These are phyloP conservation scores for Stenotaenia linearis DNA, from an alignment of 2,888 invertebrate species.

Conservation along the genomic window DNA sequence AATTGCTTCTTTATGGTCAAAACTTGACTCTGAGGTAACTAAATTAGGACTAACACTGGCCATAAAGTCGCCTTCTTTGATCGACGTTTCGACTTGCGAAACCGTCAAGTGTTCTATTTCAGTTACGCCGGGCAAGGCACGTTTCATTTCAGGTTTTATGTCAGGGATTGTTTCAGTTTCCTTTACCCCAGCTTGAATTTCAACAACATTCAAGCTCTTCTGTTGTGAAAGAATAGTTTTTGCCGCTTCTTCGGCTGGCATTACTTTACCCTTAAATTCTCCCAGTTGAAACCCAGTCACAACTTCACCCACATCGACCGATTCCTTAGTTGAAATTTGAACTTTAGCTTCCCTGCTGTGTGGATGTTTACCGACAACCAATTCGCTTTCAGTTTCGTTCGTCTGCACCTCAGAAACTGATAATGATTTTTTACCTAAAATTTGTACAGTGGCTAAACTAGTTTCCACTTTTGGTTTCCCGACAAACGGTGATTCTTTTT, in stretches of 20 bases:
- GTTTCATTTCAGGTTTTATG: slow-evolving; percentile 48
- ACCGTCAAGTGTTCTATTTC: slow-evolving; percentile 26
- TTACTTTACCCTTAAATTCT: neutral
- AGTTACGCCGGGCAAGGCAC: neutral
- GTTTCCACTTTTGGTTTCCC: neutral
- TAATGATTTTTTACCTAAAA: neutral
- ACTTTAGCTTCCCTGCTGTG: neutral
- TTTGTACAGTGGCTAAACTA: neutral
- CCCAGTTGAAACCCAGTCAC: neutral
- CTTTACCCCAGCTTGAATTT: neutral
- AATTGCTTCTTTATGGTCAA: slow-evolving; percentile 29
- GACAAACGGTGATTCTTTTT: slow-evolving; percentile 34
- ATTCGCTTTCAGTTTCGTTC: neutral
- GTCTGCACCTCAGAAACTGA: neutral
- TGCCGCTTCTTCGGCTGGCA: neutral
- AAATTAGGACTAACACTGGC: neutral
- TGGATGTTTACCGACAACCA: neutral
- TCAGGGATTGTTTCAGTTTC: neutral
- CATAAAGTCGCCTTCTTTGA: slow-evolving; percentile 31
- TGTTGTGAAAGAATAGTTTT: neutral
- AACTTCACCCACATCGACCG: neutral
- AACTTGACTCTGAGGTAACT: neutral
- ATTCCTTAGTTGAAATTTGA: neutral
- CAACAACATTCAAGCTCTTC: neutral
- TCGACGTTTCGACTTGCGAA: slow-evolving; percentile 30